Evolutionary conservation across 2,113 vertebrate genomes (phyloP).

Genomic region (Xyliphius kryptos): DNA sequence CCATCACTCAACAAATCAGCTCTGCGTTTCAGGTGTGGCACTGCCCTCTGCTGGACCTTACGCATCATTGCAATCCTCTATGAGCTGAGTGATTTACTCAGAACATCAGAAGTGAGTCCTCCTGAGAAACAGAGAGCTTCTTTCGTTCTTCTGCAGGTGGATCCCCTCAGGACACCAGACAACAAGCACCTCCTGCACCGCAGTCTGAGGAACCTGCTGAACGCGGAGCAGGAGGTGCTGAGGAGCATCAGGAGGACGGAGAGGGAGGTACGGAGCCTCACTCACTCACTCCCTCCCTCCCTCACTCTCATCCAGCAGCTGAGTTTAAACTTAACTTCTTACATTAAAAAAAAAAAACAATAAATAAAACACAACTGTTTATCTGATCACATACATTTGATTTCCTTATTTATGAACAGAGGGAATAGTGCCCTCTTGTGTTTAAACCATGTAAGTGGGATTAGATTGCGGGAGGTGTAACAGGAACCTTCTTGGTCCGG

Average conservation of each 20-base stretch:
- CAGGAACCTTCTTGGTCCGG: conserved; percentile 17
- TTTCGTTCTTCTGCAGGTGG: conserved; percentile 61
- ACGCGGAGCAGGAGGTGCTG: conserved; percentile 55
- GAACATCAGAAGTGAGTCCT: not conserved
- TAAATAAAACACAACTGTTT: no score
- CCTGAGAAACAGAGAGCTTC: not conserved
- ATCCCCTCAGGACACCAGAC: conserved; percentile 56
- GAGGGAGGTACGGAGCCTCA: conserved; percentile 49
- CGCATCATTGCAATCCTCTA: no score
- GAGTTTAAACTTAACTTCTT: no score
- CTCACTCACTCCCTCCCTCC: no score
- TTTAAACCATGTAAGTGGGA: no score
- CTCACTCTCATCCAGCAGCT: no score
- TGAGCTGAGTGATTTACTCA: not conserved
- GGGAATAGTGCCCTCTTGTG: no score
- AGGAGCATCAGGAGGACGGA: conserved; percentile 57
- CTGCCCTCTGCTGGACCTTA: no score
- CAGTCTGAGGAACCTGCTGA: conserved; percentile 60
- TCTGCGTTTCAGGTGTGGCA: conserved; percentile 66
- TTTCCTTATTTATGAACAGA: no score
- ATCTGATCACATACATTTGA: no score
- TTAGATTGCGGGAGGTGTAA: no score
- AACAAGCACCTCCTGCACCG: conserved; percentile 57
- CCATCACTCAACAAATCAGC: conserved; percentile 63
- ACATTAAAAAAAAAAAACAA: no score